Base-by-base conservation (phyloP, 2,888 invertebrate species). In the Tenthredo notha region DNA sequence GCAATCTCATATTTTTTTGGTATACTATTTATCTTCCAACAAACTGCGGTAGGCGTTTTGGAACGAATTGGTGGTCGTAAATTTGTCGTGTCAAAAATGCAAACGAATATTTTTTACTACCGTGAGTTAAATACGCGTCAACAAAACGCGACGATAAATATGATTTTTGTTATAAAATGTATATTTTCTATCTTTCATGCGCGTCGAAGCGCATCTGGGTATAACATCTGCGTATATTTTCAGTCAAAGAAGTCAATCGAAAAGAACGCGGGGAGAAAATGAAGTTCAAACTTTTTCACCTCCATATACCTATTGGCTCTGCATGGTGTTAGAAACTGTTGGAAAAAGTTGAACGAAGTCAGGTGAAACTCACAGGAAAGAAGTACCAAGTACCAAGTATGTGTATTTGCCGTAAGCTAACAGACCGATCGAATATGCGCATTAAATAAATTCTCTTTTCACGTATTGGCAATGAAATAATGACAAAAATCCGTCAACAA, bases 331-430 rank as follows among this genome's bases (percentile, higher is more conserved):
- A n/a, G 33, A 77, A 54, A 77, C 50, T 54, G 25, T 77, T 33
- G 3, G 40, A 18, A 54, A 77, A 50, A 77, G 54, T 54, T 75
- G 2, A 10, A 74, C 21, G 12, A 40, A 77, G 50, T 77, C 50
- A 21, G 25, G 54, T 77, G n/a, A 18, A 77, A 77, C 47, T 50
- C 50, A 10, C 0, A 29, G 77, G 12, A 47, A 77, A 77, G 33
- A 50, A 54, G 77, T 54, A 77, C 54, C 77, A 77, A 74, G 72
- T 40, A 43, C 12, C 40, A 9, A n/a, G n/a, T 70, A 43, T 21
- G 43, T 43, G 47, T 77, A 77, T 77, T 50, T 47, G 33, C 47
- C 29, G 50, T 50, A 9, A 77, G 18, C 18, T 33, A 50, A 40
- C 33, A 18, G 50, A 54, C 18, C 29, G 29, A 77, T 77, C 47